Percentiles rank a stretch among this genome's conserved stretches.
Conservation (phyloP, 2,797 vertebrate species). For the Catharus ustulatus region DNA sequence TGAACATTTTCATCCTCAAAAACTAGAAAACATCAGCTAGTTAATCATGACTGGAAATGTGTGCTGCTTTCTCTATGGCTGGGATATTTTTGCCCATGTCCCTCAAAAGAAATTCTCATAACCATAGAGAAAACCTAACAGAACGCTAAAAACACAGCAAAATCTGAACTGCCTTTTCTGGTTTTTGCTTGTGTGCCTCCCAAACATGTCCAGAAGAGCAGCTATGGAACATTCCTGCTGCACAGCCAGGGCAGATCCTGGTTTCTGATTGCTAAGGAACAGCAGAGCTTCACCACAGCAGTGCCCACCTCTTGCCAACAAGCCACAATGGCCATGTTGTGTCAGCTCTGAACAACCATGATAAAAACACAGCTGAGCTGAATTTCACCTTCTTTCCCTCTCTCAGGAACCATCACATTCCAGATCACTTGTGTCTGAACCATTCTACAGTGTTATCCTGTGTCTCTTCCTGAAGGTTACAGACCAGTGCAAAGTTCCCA, state of each 20-base stretch:
- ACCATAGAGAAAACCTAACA: background rate
- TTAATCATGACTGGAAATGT: background rate
- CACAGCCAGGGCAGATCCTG: background rate
- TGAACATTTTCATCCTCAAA: background rate
- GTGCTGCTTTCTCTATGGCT: background rate
- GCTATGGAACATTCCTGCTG: background rate
- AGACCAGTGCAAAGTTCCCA: background rate
- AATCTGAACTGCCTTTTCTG: background rate
- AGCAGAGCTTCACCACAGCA: background rate
- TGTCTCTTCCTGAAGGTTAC: background rate
- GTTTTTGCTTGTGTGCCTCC: background rate
- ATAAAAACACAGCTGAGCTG: background rate
- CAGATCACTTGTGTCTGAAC: background rate
- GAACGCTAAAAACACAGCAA: background rate
- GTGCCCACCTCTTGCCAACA: background rate
- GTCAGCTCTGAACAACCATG: background rate
- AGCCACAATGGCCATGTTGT: fast-evolving
- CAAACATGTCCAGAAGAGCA: background rate
- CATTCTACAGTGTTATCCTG: background rate
- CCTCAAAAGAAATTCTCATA: background rate
- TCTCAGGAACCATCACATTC: background rate
- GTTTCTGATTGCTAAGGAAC: background rate
- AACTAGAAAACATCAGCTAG: background rate
- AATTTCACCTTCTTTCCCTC: background rate
- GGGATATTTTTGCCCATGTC: background rate